These are phyloP conservation scores for Rhaphigaster nebulosa DNA, from an alignment of 2,888 invertebrate species.

Conservation along the genomic window DNA sequence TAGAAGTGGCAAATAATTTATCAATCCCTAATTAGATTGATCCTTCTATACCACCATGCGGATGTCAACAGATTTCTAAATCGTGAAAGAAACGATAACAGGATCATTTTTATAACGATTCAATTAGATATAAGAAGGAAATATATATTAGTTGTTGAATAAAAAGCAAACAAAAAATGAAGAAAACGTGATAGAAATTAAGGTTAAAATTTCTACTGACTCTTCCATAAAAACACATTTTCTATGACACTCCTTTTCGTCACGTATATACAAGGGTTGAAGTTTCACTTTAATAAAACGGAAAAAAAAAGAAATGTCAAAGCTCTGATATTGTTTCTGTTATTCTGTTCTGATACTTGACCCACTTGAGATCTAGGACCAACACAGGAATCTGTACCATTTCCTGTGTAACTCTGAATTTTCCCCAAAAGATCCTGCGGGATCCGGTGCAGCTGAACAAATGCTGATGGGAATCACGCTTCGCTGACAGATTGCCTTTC, in stretches of 20 bases:
- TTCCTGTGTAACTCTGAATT: not conserved
- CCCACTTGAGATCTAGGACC: not conserved
- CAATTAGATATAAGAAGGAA: too few species aligned
- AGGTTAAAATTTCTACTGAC: too few species aligned
- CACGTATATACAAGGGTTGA: not conserved
- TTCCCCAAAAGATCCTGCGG: not conserved
- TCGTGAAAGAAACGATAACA: too few species aligned
- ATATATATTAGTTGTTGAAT: too few species aligned
- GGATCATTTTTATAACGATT: too few species aligned
- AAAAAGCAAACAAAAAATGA: too few species aligned
- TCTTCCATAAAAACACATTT: not conserved
- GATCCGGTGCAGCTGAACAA: not conserved
- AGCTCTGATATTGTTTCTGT: not conserved
- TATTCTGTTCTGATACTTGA: not conserved
- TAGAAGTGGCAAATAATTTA: too few species aligned
- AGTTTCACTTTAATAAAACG: not conserved
- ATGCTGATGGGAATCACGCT: not conserved
- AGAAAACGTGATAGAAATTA: too few species aligned
- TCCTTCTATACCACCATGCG: too few species aligned
- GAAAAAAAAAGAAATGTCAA: not conserved
- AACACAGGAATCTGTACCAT: not conserved
- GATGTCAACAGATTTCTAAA: too few species aligned
- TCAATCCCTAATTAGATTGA: too few species aligned
- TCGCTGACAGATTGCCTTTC: not conserved
- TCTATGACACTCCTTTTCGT: not conserved